Base-by-base conservation (phyloP, 2,113 vertebrate genomes). In the Gavia stellata region DNA sequence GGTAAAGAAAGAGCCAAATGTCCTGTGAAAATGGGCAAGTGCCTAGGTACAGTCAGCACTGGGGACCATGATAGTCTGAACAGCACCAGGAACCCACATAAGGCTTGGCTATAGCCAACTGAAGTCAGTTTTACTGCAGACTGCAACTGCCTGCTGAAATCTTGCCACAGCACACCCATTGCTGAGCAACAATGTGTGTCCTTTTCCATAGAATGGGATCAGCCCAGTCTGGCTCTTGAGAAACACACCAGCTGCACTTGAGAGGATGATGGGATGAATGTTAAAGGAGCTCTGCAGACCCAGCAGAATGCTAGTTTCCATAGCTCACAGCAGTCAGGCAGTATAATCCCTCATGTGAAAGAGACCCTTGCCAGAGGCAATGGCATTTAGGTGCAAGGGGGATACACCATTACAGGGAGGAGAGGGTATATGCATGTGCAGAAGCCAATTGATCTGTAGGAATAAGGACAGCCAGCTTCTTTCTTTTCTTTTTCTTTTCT, bases 171-270 rank as follows among this genome's bases (percentile, higher is more conserved):
- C 92, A 93, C 94, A 75, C 94, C 96, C 92, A 86, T 85, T 73
- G 86, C 95, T 97, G 94, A 95, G 82, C 94, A 96, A 90, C 94
- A 94, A 87, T 94, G 80, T 70, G 72, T 88, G 95, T 96, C 91
- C 83, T 94, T 95, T 96, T 86, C 71, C 94, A 95, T 85, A 92
- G 96, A 97, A 94, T 83, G 73, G 94, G 92, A 81, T 87, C 75
- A 63, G 87, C 82, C 90, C 86, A 70, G 92, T 23, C 61, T 80
- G 93, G 56, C 92, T 92, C 92, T 97, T 96, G 94, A 95, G 93
- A 93, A 97, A 95, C 56, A 84, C 83, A 62, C 44, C 94, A 96
- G 89, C 90, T 93, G 92, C 90, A 94, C 86, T 93, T 94, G 86
- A 93, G 86, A 92, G 74, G 82, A 52, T 26, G 5, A 56, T 88